These are phyloP conservation scores for Microctenopoma lineatum DNA, from an alignment of 2,797 vertebrate species.

Conservation along the genomic window DNA sequence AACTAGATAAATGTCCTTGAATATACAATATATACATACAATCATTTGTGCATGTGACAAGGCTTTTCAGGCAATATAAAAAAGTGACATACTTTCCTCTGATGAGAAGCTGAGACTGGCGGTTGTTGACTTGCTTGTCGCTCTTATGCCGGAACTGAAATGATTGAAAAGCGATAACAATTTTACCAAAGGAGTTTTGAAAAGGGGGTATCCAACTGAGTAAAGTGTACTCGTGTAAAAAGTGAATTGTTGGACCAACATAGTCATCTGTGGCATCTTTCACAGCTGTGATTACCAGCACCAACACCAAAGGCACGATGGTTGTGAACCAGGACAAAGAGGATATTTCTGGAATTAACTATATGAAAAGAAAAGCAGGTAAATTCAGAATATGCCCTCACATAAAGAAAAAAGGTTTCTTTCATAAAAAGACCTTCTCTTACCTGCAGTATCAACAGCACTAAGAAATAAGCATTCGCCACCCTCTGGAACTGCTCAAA, in stretches of 20 bases:
- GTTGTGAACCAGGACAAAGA: conserved; percentile 92
- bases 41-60: background rate
- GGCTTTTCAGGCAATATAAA: background rate
- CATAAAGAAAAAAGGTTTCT: background rate
- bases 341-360: conserved; percentile 90
- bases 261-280: conserved; percentile 90
- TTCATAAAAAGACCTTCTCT: background rate
- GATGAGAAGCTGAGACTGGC: conserved; percentile 85
- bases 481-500: conserved; percentile 92
- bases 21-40: background rate
- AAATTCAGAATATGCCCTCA: background rate
- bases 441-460: conserved; percentile 85
- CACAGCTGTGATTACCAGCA: conserved; percentile 88
- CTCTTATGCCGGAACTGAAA: conserved; percentile 86
- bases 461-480: conserved; percentile 88
- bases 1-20: background rate
- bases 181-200: background rate
- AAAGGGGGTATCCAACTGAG: conserved; percentile 1
- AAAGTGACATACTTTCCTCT: conserved; percentile 74
- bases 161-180: background rate
- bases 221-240: background rate
- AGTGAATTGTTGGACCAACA: conserved; percentile 72
- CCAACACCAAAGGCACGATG: conserved; percentile 89
- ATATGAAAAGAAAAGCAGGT: conserved; percentile 30
- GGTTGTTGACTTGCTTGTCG: conserved; percentile 87